Evolutionary conservation across 2,797 vertebrate genomes (phyloP), one percentile per base, ranked within the genome.

Genomic region (Acrocephalus scirpaceus): DNA sequence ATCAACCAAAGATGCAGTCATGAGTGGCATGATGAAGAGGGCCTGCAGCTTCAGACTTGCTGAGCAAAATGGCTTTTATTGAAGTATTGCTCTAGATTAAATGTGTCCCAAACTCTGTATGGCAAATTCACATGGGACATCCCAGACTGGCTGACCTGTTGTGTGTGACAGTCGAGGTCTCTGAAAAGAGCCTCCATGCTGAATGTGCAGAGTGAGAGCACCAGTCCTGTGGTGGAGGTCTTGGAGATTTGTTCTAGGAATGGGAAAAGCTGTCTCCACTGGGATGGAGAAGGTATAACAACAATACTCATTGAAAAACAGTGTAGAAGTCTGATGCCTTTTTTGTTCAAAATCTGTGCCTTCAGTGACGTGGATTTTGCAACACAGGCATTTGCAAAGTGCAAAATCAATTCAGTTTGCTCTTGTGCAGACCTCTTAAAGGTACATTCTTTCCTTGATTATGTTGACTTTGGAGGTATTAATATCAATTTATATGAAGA

Each of bases 71-170:
- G 10, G 7, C 9, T 75, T 71, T 50, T 69, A 9, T 54, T 86
- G 60, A 76, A 83, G 40, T 56, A n/a, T 3, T 57, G 11, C 38
- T 50, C 16, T 50, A 42, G 51, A 45, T 62, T 23, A 42, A 70
- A 50, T n/a, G 5, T 34, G 44, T 12, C 34, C 25, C 47, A 16
- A 70, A 0, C 3, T 86, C 23, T 1, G 1, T 2, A 1, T 16
- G 16, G 21, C 19, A 84, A 38, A 80, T 62, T 56, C 5, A 3
- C 1, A 9, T 8, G 7, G 50, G 48, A 77, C 15, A 27, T 45
- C 45, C 44, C 47, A 40, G 58, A 16, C 0, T 20, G n/a, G 13
- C 13, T 11, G 57, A 36, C 13, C 15, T 5, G 0, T 13, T 48
- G 11, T 15, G 17, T 56, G 65, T 54, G 38, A 58, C 72, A 57